These are phyloP conservation scores for Anoura caudifer DNA, from an alignment of 2,113 vertebrate genomes.

Conservation along the genomic window DNA sequence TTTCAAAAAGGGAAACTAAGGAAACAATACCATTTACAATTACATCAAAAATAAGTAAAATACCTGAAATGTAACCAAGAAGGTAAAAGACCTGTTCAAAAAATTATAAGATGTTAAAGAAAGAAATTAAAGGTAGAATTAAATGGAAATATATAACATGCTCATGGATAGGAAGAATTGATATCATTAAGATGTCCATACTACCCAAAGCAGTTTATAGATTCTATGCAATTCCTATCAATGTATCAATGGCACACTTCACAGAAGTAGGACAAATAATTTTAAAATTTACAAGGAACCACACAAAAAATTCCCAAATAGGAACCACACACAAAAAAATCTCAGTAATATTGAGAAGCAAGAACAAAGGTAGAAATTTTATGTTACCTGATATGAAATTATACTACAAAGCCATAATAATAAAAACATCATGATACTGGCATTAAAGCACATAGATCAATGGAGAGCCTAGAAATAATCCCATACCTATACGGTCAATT, in stretches of 20 bases:
- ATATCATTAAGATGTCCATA: background rate
- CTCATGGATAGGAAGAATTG: too few species aligned
- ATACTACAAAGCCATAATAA: background rate
- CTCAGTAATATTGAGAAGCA: background rate
- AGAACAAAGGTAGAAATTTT: background rate
- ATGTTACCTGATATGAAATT: background rate
- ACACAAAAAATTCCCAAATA: background rate
- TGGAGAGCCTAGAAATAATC: background rate
- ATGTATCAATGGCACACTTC: background rate
- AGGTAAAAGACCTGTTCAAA: background rate
- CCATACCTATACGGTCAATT: background rate
- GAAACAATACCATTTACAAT: background rate
- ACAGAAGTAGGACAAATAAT: background rate
- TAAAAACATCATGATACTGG: background rate
- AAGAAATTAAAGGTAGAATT: background rate
- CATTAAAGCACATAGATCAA: background rate
- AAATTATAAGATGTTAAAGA: background rate
- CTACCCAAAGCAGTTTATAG: background rate
- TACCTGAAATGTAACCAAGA: background rate
- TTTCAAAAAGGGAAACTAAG: background rate
- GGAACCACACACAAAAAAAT: too few species aligned
- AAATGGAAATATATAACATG: too few species aligned
- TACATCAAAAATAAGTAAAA: background rate
- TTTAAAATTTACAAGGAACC: background rate
- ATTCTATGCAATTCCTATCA: background rate